A percentile compares a stretch with the other conserved stretches of the same genome.
phyloP scores from a whole-genome alignment of 2,888 invertebrate species.

The Adineta ricciae region DNA sequence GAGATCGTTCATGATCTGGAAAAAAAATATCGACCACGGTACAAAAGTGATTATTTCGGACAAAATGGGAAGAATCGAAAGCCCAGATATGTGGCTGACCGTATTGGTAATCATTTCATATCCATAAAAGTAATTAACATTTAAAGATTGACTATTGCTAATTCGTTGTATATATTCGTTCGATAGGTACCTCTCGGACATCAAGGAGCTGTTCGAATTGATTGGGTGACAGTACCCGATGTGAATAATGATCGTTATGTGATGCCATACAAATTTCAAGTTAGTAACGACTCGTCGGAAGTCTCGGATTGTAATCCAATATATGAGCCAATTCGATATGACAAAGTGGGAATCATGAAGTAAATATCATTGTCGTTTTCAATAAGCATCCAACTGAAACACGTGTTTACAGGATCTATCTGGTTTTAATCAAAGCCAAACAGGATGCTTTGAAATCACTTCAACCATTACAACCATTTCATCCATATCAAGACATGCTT shows the following conservation, averaged over 20 bases:
- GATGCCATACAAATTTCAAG: conserved; percentile 9
- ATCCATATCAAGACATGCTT: neutral
- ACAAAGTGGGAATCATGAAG: neutral
- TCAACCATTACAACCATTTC: neutral
- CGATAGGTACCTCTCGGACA: neutral
- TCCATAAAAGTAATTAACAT: neutral
- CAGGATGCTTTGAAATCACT: neutral
- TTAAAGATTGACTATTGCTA: neutral
- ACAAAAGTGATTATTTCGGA: conserved; percentile 5
- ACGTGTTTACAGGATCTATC: neutral
- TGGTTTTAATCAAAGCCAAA: neutral
- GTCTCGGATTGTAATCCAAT: neutral
- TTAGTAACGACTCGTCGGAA: neutral
- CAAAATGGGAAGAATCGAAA: neutral
- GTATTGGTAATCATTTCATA: neutral
- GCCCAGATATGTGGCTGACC: neutral
- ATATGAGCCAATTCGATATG: neutral
- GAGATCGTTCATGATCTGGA: neutral
- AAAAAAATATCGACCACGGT: neutral
- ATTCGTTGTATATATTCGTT: neutral
- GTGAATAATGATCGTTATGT: neutral
- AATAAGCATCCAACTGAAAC: neutral
- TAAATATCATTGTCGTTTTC: neutral
- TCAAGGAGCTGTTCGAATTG: neutral
- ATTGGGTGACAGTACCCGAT: neutral